Percentiles rank a stretch among this genome's conserved stretches.
phyloP scores from a whole-genome alignment of 1,140 invertebrate species.

The Caenorhabditis inopinata region DNA sequence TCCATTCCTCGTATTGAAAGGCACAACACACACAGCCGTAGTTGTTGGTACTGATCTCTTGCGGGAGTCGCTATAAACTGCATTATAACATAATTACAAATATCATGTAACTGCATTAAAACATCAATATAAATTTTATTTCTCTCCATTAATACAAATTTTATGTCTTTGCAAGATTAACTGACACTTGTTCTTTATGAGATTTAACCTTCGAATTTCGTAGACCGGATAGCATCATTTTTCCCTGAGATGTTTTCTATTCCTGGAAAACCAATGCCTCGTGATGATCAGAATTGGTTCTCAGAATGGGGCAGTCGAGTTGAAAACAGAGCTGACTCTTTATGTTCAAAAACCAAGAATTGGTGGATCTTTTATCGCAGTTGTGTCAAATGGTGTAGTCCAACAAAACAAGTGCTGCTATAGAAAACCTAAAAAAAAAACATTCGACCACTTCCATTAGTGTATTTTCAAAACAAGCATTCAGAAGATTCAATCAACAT shows the following conservation, averaged over 20 bases:
- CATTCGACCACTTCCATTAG: too few species aligned
- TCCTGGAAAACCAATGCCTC: neutral
- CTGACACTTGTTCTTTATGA: too few species aligned
- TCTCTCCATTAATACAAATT: too few species aligned
- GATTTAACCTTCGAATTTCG: neutral
- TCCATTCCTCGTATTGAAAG: too few species aligned
- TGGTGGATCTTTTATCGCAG: neutral
- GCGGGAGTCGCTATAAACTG: too few species aligned
- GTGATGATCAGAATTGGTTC: conserved; percentile 5
- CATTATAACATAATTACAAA: too few species aligned
- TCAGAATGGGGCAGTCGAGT: neutral
- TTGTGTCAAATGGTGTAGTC: neutral
- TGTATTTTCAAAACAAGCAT: neutral
- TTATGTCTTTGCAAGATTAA: too few species aligned
- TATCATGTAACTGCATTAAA: too few species aligned
- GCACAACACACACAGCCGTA: neutral
- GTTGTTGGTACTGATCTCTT: neutral
- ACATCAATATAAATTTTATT: too few species aligned
- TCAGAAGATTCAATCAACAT: neutral
- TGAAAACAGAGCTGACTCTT: neutral
- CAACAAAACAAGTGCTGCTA: neutral
- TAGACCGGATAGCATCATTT: neutral
- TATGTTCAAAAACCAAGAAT: conserved; percentile 20
- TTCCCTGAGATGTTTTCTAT: neutral
- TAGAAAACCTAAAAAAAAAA: neutral